Evolutionary conservation across 2,113 vertebrate species (phyloP).

Genomic region (Pelobates fuscus): DNA sequence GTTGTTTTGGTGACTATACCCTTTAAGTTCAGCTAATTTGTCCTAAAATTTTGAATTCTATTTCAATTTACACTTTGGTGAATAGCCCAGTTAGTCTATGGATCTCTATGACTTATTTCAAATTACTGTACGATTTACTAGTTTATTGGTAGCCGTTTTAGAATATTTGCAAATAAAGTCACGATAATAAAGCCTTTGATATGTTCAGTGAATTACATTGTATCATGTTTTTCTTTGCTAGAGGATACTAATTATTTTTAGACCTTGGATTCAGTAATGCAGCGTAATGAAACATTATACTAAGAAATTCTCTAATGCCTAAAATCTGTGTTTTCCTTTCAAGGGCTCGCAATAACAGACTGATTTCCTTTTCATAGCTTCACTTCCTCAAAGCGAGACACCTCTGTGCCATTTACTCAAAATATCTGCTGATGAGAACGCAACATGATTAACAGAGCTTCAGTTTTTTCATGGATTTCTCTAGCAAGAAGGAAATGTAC

Average conservation of each 20-base stretch:
- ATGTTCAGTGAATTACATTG: too few species aligned
- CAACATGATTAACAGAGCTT: neutral
- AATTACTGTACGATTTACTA: too few species aligned
- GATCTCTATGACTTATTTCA: too few species aligned
- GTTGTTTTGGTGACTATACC: too few species aligned
- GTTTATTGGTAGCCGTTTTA: too few species aligned
- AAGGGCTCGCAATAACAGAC: neutral
- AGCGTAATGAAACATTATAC: constrained; percentile 1
- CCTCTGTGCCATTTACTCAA: constrained; percentile 3
- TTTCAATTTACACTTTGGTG: too few species aligned
- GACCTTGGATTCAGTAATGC: constrained; percentile 16
- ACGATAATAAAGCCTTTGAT: too few species aligned
- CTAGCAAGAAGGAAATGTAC: neutral
- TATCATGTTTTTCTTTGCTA: constrained; percentile 4
- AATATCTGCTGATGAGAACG: neutral
- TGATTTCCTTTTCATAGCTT: constrained; percentile 12
- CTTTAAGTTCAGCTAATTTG: too few species aligned
- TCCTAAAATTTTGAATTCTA: too few species aligned
- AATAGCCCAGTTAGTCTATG: too few species aligned
- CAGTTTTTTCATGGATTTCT: neutral
- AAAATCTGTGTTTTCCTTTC: constrained; percentile 6
- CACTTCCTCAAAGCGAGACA: constrained; percentile 21
- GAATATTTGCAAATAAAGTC: too few species aligned
- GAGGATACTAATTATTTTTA: constrained; percentile 36
- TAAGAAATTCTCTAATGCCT: neutral